These are phyloP conservation scores for Synchiropus splendidus DNA, from an alignment of 2,113 vertebrate species.

Conservation along the genomic window DNA sequence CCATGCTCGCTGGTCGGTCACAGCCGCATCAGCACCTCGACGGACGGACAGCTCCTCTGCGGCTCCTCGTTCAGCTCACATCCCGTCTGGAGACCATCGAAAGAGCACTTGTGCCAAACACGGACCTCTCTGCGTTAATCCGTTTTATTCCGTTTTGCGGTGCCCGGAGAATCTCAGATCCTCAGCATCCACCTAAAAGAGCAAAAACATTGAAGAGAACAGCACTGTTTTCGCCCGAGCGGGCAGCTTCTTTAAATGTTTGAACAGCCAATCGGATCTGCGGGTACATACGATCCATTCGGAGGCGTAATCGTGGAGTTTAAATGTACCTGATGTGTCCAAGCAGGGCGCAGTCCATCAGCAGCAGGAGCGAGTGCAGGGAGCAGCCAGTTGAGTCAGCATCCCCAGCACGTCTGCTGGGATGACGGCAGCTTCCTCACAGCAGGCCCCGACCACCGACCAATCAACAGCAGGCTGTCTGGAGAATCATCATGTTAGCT, in stretches of 20 bases:
- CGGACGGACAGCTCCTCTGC: constrained; percentile 69
- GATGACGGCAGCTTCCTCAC: constrained; percentile 39
- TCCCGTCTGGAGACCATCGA: constrained; percentile 33
- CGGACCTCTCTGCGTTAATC: too few relatives aligned
- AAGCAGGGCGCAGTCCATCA: constrained; percentile 7
- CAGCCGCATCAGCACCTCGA: constrained; percentile 74
- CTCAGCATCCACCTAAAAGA: too few relatives aligned
- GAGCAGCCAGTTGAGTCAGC: constrained; percentile 15
- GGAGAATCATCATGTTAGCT: constrained; percentile 7
- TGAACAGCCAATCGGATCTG: constrained; percentile 13
- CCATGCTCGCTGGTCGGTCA: constrained; percentile 84
- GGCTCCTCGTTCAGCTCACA: constrained; percentile 54
- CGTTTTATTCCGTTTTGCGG: constrained; percentile 5
- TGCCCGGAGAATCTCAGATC: too few relatives aligned
- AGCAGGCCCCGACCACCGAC: constrained; percentile 18
- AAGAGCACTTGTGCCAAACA: neutral
- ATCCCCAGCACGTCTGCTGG: constrained; percentile 23
- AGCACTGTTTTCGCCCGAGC: constrained; percentile 8
- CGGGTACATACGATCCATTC: too few relatives aligned
- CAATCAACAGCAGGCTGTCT: constrained; percentile 27
- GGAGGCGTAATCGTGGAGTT: too few relatives aligned
- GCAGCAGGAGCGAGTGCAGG: constrained; percentile 7
- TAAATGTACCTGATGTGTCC: constrained; percentile 14
- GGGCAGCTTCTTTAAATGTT: constrained; percentile 44
- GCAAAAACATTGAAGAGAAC: too few relatives aligned